phyloP scores from a whole-genome alignment of 2,888 invertebrate species.

The Watsonalla cultraria region DNA sequence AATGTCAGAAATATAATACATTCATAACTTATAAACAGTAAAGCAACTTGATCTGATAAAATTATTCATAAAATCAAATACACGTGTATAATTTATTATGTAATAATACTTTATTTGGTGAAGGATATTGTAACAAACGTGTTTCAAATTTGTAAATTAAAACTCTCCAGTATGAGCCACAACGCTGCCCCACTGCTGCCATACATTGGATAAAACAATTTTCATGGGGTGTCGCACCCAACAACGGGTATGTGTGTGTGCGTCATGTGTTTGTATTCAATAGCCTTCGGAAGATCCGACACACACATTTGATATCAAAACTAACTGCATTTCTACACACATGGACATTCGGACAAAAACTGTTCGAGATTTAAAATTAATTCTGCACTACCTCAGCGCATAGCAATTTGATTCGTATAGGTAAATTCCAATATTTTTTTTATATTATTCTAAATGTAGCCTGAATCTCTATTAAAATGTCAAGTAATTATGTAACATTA shows the following conservation, averaged over 20 bases:
- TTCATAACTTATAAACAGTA: too few relatives aligned
- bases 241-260: conserved; percentile 29
- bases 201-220: conserved; percentile 37
- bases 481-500: too few relatives aligned
- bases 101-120: background rate
- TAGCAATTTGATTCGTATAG: too few relatives aligned
- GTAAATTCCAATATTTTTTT: too few relatives aligned
- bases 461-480: too few relatives aligned
- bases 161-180: conserved; percentile 8
- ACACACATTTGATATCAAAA: conserved; percentile 6
- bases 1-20: background rate
- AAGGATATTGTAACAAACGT: background rate
- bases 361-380: background rate
- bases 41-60: too few relatives aligned
- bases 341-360: background rate
- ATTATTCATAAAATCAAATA: too few relatives aligned
- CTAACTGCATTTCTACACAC: conserved; percentile 9
- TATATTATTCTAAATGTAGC: too few relatives aligned
- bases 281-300: conserved; percentile 9
- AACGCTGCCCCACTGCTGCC: conserved; percentile 17
- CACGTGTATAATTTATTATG: too few relatives aligned
- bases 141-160: too few relatives aligned
- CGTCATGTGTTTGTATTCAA: conserved; percentile 10
- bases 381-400: too few relatives aligned
- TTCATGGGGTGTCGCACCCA: conserved; percentile 60